These are phyloP conservation scores for Protonibea diacanthus DNA, from an alignment of 2,797 vertebrate species.

Conservation along the genomic window DNA sequence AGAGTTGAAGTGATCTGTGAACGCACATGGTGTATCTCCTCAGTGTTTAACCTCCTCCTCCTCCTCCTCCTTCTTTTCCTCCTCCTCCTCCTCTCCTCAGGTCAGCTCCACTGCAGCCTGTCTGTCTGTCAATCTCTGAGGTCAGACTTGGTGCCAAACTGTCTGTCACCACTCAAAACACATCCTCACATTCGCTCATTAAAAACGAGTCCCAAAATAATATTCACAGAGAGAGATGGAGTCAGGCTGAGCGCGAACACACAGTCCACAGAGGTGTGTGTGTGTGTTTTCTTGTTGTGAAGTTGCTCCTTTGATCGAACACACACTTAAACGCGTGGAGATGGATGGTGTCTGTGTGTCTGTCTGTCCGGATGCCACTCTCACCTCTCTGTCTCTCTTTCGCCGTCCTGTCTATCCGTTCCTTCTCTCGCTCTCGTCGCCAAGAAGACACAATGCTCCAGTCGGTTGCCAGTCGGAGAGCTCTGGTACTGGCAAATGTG, in stretches of 20 bases:
- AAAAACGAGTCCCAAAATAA: not conserved
- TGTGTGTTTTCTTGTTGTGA: constrained; percentile 31
- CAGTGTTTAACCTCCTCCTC: constrained; percentile 50
- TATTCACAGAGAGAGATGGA: constrained; percentile 27
- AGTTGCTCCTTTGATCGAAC: constrained; percentile 58
- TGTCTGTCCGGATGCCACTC: constrained; percentile 54
- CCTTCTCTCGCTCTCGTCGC: constrained; percentile 55
- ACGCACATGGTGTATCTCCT: constrained; percentile 68
- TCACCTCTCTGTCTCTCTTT: constrained; percentile 57
- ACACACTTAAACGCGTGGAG: constrained; percentile 24
- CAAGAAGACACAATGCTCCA: constrained; percentile 76
- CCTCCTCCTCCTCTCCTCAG: constrained; percentile 50
- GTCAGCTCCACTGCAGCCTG: constrained; percentile 49
- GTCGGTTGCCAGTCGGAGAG: constrained; percentile 73
- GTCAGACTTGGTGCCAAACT: constrained; percentile 50
- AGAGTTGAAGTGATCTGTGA: constrained; percentile 54
- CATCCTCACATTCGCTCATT: constrained; percentile 9
- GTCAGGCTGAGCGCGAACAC: constrained; percentile 6
- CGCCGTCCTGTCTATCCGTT: constrained; percentile 55
- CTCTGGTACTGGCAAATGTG: constrained; percentile 70
- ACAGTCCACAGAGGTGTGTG: not conserved
- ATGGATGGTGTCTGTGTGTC: constrained; percentile 27
- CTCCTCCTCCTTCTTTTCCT: constrained; percentile 22
- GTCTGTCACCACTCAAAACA: constrained; percentile 37
- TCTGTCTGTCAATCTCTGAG: constrained; percentile 57